A percentile compares a stretch with the other conserved stretches of the same genome.
phyloP scores from a whole-genome alignment of 2,888 invertebrate genomes.

The Apotomis capreana region DNA sequence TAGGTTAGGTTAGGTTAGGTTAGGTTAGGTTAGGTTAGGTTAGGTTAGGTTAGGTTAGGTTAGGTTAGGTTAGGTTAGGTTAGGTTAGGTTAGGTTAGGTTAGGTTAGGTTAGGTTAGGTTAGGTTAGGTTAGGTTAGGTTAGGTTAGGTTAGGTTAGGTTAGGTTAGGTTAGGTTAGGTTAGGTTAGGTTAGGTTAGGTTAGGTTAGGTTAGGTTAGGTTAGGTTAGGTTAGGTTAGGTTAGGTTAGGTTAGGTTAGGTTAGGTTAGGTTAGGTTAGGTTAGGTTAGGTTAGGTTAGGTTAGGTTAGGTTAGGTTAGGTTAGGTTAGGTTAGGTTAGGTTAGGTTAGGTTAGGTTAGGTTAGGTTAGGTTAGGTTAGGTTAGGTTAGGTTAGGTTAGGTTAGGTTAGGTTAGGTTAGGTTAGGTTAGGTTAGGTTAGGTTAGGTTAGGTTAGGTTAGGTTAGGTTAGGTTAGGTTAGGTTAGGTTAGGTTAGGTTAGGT shows the following conservation, averaged over 20 bases:
- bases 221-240: constrained; percentile 25
- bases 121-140: constrained; percentile 41
- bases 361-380: constrained; percentile 41
- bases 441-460: neutral
- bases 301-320: constrained; percentile 43
- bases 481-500: neutral
- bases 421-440: neutral
- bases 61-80: constrained; percentile 13
- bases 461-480: neutral
- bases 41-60: constrained; percentile 3
- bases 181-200: constrained; percentile 46
- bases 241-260: constrained; percentile 24
- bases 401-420: constrained; percentile 37
- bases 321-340: constrained; percentile 45
- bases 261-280: constrained; percentile 22
- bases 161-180: constrained; percentile 43
- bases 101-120: constrained; percentile 30
- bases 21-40: constrained; percentile 3
- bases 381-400: constrained; percentile 29
- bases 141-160: constrained; percentile 43
- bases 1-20: constrained; percentile 1
- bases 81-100: constrained; percentile 3
- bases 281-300: constrained; percentile 35
- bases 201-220: constrained; percentile 44
- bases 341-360: constrained; percentile 45